Conservation (phyloP, 2,113 vertebrate genomes). For the Podiceps cristatus region DNA sequence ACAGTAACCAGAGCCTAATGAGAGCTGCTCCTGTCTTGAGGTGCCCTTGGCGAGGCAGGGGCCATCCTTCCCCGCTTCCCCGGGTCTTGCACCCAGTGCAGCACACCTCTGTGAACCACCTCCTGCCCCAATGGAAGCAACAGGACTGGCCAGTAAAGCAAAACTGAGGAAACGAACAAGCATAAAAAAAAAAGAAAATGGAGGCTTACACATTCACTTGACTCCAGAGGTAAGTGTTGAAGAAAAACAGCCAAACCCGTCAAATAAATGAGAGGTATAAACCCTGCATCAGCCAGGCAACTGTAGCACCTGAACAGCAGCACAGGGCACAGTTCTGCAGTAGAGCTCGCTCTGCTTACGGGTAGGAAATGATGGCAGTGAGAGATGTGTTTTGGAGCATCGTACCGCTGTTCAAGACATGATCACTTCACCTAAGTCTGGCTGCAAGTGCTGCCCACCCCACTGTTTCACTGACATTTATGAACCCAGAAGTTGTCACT, state of each 20-base stretch:
- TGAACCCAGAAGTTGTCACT: background rate
- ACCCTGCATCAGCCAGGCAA: background rate
- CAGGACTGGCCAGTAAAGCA: background rate
- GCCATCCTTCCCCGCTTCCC: background rate
- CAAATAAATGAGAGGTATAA: background rate
- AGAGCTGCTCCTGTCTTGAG: background rate
- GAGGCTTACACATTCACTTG: background rate
- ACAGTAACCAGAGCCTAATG: background rate
- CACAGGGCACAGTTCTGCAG: background rate
- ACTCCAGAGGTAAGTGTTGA: background rate
- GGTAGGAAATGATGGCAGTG: background rate
- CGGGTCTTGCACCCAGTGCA: no score
- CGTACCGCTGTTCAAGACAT: background rate
- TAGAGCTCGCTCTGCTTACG: background rate
- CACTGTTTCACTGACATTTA: background rate
- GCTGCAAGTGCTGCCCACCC: background rate
- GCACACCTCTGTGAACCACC: background rate
- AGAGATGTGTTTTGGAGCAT: background rate
- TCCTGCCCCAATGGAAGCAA: background rate
- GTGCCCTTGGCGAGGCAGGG: background rate
- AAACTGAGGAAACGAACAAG: background rate
- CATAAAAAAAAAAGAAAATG: background rate
- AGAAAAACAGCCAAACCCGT: background rate
- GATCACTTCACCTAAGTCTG: background rate
- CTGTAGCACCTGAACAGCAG: rapidly evolving